Base-by-base conservation (phyloP, 2,113 vertebrate genomes). In the Trachemys scripta region DNA sequence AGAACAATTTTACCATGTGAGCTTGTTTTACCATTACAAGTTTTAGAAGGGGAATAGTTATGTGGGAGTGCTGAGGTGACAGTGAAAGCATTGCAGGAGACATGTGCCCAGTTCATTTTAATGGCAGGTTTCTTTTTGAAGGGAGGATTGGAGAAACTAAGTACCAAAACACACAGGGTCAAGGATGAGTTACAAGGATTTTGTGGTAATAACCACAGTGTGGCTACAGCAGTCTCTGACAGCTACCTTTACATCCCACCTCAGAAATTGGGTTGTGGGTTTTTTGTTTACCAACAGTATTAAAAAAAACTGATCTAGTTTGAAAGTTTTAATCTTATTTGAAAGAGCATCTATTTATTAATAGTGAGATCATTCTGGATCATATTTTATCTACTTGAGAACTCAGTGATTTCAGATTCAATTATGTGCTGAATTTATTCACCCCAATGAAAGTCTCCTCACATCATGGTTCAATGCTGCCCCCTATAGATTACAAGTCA, bases 401-500 rank as follows among this genome's bases (percentile, higher is more conserved):
- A 57, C 82, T 84, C 10, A 75, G n/a, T 2, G 38, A 92, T 92
- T 80, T 84, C 20, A 49, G 53, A 79, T 19, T 57, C 47, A 65
- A 9, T 7, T 29, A 20, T 42, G 42, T 47, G 42, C 6, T 47
- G 12, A 29, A 78, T 47, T 31, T 72, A 72, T 38, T 72, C 65
- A 69, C 17, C 17, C 27, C 29, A 22, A 24, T 19, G 19, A 53
- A 65, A 51, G 29, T 59, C 42, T 17, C 35, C 13, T 72, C 51
- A 59, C 50, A 83, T 45, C 3, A 0, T 10, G 8, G 87, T 90
- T 80, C 90, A 96, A 97, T 38, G 92, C 88, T 97, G 96, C 96
- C 95, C 97, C 93, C 98, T 95, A 47, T 78, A 96, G 97, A 84
- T 54, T 22, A 31, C 56, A 27, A 20, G 2, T 1, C 50, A 7